Percentiles rank a stretch among this genome's conserved stretches.
Conservation (phyloP, 2,113 vertebrate species). For the Perca flavescens region DNA sequence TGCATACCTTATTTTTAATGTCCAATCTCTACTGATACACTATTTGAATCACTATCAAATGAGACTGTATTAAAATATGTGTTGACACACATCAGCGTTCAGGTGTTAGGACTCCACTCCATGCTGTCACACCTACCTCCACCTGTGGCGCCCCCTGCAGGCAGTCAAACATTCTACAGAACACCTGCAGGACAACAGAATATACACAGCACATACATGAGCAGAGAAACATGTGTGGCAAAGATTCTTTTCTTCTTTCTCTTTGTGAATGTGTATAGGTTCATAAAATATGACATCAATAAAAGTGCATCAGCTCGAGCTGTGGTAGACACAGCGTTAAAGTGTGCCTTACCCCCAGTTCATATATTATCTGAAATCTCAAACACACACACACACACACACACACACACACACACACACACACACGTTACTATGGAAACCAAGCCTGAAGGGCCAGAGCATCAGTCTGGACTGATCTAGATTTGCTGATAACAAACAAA, state of each 20-base stretch:
- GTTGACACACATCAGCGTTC: background rate
- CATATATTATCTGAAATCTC: conserved; percentile 26
- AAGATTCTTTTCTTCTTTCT: background rate
- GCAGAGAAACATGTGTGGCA: background rate
- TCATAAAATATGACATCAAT: background rate
- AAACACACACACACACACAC: conserved; percentile 4
- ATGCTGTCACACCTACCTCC: conserved; percentile 70
- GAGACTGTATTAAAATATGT: background rate
- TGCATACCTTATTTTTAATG: background rate
- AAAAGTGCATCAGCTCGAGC: background rate
- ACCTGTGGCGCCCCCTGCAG: conserved; percentile 62
- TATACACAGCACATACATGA: conserved; percentile 4
- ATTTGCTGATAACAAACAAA: conserved; percentile 33
- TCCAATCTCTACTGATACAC: background rate
- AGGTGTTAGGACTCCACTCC: conserved; percentile 30
- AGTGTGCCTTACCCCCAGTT: background rate
- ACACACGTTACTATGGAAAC: conserved; percentile 47
- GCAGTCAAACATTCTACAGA: conserved; percentile 72
- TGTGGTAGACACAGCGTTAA: background rate
- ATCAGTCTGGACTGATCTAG: conserved; percentile 54
- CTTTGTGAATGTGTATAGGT: background rate
- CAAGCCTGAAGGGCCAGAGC: conserved; percentile 38
- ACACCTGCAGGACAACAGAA: conserved; percentile 52
- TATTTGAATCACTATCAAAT: background rate
- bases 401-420: background rate